Evolutionary conservation across 1,140 invertebrate species (phyloP).

Genomic region (Drepana arcuata): DNA sequence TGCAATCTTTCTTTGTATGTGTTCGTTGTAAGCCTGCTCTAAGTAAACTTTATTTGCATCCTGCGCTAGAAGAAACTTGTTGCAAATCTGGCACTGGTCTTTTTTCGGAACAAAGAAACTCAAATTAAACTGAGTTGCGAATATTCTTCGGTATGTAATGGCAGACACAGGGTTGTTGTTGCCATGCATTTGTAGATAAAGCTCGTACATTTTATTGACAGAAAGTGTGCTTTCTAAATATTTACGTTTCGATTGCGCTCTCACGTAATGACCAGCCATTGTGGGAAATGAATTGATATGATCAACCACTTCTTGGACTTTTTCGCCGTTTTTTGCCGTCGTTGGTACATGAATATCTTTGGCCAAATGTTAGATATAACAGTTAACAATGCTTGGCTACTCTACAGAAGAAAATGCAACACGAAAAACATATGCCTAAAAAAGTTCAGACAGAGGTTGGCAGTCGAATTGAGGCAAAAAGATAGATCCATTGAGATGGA

Average conservation of each 20-base stretch:
- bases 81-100: background rate
- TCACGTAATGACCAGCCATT: background rate
- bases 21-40: background rate
- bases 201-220: background rate
- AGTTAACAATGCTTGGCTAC: conserved; percentile 18
- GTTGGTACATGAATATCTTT: conserved; percentile 22
- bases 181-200: background rate
- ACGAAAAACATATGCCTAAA: conserved; percentile 11
- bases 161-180: background rate
- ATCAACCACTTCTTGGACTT: background rate
- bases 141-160: background rate
- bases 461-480: conserved; percentile 3
- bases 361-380: conserved; percentile 14
- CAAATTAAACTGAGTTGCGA: background rate
- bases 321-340: background rate
- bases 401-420: conserved; percentile 8
- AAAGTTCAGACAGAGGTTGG: conserved; percentile 10
- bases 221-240: background rate
- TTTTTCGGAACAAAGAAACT: background rate
- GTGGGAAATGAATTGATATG: background rate
- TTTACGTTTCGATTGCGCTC: background rate
- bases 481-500: conserved; percentile 4
- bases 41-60: background rate
- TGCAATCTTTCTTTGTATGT: background rate
- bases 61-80: background rate